phyloP scores from a whole-genome alignment of 2,113 vertebrate genomes.

The Indicator maculatus region DNA sequence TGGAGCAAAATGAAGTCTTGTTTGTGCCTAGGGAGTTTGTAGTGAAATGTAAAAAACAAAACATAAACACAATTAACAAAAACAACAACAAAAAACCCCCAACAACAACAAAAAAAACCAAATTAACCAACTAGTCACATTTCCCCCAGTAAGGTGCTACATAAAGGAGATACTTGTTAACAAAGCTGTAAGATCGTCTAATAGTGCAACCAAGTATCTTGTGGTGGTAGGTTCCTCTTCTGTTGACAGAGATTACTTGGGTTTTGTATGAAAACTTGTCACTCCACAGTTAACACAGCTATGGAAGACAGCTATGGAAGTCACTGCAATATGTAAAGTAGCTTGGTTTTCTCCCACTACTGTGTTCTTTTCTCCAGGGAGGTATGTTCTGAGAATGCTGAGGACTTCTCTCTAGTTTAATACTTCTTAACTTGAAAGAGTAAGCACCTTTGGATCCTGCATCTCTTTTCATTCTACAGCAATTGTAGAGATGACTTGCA shows the following conservation, averaged over 20 bases:
- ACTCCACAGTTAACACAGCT: background rate
- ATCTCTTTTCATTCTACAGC: background rate
- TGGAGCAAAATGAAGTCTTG: background rate
- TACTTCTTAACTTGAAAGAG: background rate
- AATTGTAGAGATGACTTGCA: background rate
- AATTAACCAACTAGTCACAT: background rate
- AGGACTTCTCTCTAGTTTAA: background rate
- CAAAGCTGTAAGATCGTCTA: background rate
- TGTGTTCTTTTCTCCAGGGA: background rate
- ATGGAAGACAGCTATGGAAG: background rate
- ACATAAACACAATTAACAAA: too few relatives aligned
- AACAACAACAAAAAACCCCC: background rate
- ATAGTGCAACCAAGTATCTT: background rate
- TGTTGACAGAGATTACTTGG: background rate
- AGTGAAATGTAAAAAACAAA: background rate
- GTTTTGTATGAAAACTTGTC: background rate
- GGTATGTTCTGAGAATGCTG: background rate
- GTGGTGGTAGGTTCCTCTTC: background rate
- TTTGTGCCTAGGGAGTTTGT: background rate
- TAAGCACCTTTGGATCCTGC: background rate
- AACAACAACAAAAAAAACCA: background rate
- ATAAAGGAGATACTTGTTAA: background rate
- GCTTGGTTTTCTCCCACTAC: background rate
- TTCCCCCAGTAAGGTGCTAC: background rate
- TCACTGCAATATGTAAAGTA: background rate